Evolutionary conservation across 2,113 vertebrate genomes (phyloP), one percentile per base, ranked within the genome.

Genomic region (Dendrocopos noguchii): DNA sequence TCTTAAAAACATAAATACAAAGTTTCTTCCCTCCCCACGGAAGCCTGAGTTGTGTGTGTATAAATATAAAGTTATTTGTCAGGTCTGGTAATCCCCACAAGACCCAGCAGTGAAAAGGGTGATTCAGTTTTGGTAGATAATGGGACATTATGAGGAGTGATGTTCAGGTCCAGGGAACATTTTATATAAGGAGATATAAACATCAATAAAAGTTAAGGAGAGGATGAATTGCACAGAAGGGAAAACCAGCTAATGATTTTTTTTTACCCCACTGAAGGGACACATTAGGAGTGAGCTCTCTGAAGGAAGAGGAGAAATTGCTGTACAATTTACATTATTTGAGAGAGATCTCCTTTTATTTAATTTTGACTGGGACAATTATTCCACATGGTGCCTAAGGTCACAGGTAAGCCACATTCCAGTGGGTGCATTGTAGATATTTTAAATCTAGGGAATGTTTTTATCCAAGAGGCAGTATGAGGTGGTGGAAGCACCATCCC

Each of bases 111-210:
- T 79, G 53, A 80, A 71, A 65, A 63, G 29, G 28, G 27, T 55
- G 68, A 65, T 93, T 81, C 53, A 31, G 68, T 81, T 90, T 79
- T 44, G 55, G 39, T 50, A 88, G 80, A 21, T 84, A 81, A 83
- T 44, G 46, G 86, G 80, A 73, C 66, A 68, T 72, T 64, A 47
- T 91, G 74, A 91, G 84, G 93, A 93, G 75, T 79, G 2, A 60
- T 84, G 22, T 61, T 80, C 36, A 29, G 33, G 15, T 78, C 42
- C 36, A 72, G 42, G 31, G 44, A 81, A 53, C 20, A 6, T 74
- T 84, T 87, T 80, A 29, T 72, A 29, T 64, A 68, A 78, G 24
- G 31, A 80, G 61, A 27, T 72, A 34, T 12, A 95, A 88, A 65
- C 46, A 52, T 46, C 61, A 82, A 1, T 56, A 42, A 65, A 81